Base-by-base conservation (phyloP, 2,113 vertebrate genomes). In the Eudyptes chrysolophus region DNA sequence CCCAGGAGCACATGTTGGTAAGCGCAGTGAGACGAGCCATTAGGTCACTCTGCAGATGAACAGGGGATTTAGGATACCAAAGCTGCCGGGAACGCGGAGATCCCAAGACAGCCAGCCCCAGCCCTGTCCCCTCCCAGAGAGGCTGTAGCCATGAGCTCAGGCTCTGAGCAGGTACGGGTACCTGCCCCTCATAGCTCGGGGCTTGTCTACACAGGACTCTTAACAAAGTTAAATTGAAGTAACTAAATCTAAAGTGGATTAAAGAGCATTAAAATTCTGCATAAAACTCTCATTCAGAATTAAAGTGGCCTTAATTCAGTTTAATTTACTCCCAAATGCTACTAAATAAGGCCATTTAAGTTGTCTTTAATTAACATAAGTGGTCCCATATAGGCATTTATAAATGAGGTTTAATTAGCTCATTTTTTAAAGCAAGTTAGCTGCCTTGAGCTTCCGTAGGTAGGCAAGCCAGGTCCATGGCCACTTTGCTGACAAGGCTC, bases 301-400 rank as follows among this genome's bases (percentile, higher is more conserved):
- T 78, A 77, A 74, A 90, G 69, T 60, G n/a, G 72, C 72, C 91
- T 92, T 91, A 90, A 92, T 94, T 95, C 64, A 54, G 40, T 94
- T 89, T 90, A 30, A 92, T 85, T 96, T 96, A 88, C 58, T 96
- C 85, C 70, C 83, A 94, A 92, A 94, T 60, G 72, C 89, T 91
- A n/a, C 71, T 92, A 86, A 92, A 87, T 84, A 96, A 87, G 52
- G 77, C 32, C 16, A 71, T 96, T 89, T 89, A 71, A 95, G 66
- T 89, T 78, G 84, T 75, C 72, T 65, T 96, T 96, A 81, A 89
- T 96, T 92, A 96, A 74, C 49, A 12, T 81, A 97, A 96, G 77
- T 84, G 77, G 74, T 96, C 80, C 96, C 91, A 55, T 42, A 62
- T 48, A 90, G 72, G 76, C 65, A 74, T 78, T 95, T 87, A 62